phyloP scores from a whole-genome alignment of 2,113 vertebrate species.

The Amazona vittata region DNA sequence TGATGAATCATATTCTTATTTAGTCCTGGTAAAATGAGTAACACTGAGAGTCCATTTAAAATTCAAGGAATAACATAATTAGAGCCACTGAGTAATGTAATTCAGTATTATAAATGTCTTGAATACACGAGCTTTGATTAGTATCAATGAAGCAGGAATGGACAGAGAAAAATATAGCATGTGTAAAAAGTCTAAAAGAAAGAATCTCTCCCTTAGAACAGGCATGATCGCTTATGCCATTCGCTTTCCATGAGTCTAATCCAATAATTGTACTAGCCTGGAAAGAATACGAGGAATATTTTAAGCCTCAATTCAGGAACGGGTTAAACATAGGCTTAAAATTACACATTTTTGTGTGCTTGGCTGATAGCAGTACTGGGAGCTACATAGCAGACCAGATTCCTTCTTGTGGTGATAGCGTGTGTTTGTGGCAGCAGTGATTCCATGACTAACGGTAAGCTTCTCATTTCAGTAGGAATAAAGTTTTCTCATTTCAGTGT shows the following conservation, averaged over 20 bases:
- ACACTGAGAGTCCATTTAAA: constrained; percentile 62
- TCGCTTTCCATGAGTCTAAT: background rate
- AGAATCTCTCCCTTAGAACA: background rate
- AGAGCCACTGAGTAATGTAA: constrained; percentile 70
- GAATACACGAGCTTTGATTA: constrained; percentile 19
- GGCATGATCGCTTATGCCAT: background rate
- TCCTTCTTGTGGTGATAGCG: background rate
- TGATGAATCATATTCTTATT: constrained; percentile 77
- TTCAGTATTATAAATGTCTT: constrained; percentile 35
- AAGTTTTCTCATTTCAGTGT: background rate
- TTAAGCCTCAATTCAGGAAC: background rate
- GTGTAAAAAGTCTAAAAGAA: background rate
- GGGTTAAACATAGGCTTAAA: constrained; percentile 12
- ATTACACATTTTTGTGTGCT: background rate
- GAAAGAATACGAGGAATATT: background rate
- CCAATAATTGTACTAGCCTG: background rate
- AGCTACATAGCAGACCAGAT: background rate
- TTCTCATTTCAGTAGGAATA: background rate
- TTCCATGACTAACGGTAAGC: background rate
- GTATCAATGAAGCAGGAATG: constrained; percentile 4
- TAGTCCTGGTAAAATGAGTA: constrained; percentile 71
- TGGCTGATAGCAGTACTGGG: background rate
- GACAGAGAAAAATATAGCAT: background rate
- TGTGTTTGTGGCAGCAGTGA: background rate
- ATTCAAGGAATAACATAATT: constrained; percentile 68